Conservation (phyloP, 2,797 vertebrate genomes). For the Discoglossus pictus region DNA sequence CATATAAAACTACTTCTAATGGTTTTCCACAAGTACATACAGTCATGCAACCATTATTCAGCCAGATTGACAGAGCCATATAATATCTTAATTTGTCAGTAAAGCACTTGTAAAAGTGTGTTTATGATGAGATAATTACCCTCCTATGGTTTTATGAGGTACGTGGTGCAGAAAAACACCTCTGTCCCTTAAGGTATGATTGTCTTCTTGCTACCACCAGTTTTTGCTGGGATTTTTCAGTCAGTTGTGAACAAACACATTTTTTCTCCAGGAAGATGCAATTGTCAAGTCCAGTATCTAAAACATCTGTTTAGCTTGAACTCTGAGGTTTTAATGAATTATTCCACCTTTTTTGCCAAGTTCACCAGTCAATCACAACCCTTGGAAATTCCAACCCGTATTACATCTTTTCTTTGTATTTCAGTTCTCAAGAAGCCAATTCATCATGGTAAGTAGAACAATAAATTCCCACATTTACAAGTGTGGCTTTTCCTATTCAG, state of each 20-base stretch:
- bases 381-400: conserved; percentile 52
- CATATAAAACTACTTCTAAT: no score
- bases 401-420: conserved; percentile 34
- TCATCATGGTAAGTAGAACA: background rate
- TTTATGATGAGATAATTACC: conserved; percentile 54
- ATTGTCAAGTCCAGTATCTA: conserved; percentile 44
- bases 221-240: conserved; percentile 20
- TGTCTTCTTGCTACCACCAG: conserved; percentile 14
- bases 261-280: conserved; percentile 38
- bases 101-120: conserved; percentile 55
- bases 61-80: conserved; percentile 56
- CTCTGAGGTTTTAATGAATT: conserved; percentile 53
- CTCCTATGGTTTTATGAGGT: conserved; percentile 51
- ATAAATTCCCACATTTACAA: conserved; percentile 26
- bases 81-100: conserved; percentile 59
- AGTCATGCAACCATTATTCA: conserved; percentile 46
- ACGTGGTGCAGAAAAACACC: conserved; percentile 54
- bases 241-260: conserved; percentile 3
- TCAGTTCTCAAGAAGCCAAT: conserved; percentile 43
- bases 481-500: conserved; percentile 34
- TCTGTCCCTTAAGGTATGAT: conserved; percentile 46
- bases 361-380: conserved; percentile 56
- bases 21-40: no score
- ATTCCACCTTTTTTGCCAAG: conserved; percentile 53
- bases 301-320: conserved; percentile 57